Evolutionary conservation across 2,797 vertebrate genomes (phyloP), one percentile per base, ranked within the genome.

Genomic region (Fistularia tabacaria): DNA sequence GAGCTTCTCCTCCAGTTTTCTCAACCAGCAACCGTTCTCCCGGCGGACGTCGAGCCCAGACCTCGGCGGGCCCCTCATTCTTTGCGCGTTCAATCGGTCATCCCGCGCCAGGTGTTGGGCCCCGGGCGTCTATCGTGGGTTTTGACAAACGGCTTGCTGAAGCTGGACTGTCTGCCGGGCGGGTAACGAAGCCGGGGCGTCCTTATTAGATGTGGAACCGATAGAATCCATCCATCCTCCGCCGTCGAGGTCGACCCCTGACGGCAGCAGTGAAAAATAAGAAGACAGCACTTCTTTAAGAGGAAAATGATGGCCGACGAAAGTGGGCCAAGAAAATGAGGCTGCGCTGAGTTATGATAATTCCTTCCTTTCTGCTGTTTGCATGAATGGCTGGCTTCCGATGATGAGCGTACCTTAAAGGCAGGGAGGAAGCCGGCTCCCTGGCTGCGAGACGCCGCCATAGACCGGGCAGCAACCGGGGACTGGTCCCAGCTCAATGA

Each of bases 71-170:
- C 25, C 25, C 68, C 74, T 66, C 25, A 64, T 51, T 39, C 71
- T 52, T 62, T 36, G 64, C 59, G 62, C 56, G 45, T 64, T 71
- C 65, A 75, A 79, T 65, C 46, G 37, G 38, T 40, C 52, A 54
- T 72, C 70, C 78, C 73, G 82, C 78, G 2, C 25, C 25, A 25
- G 25, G 25, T 25, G 5, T 71, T 3, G 54, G 77, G 83, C 75
- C 76, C 71, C 83, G 71, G 80, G 84, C 80, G 87, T 87, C 86
- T 81, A 81, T 87, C 84, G 71, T 72, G 69, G 59, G 62, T 62
- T 83, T 84, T 89, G 85, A 87, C 80, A 85, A 90, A 90, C 81
- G 76, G 74, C 59, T 75, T 56, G 71, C 56, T 13, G 49, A 38
- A 79, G 79, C 83, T 57, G 49, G 72, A 14, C 40, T 57, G 54